phyloP scores from a whole-genome alignment of 2,888 invertebrate species.

The Pristionchus exspectatus region DNA sequence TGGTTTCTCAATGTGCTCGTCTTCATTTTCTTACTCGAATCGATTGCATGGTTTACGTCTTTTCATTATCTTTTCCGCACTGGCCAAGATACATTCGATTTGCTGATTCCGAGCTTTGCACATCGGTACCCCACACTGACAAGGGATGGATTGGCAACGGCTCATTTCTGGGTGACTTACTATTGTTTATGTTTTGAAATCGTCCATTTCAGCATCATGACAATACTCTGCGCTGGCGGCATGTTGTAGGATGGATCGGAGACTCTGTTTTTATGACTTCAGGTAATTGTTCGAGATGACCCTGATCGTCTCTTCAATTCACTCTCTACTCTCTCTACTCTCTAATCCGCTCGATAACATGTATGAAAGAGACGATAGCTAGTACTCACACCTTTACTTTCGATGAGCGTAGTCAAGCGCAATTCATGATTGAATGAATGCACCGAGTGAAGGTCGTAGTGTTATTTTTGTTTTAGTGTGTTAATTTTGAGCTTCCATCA shows the following conservation, averaged over 20 bases:
- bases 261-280: background rate
- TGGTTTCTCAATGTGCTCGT: background rate
- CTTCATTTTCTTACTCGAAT: background rate
- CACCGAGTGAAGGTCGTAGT: too few species aligned
- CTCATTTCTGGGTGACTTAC: background rate
- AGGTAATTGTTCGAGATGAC: background rate
- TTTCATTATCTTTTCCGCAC: background rate
- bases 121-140: background rate
- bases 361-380: background rate
- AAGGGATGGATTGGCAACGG: background rate
- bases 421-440: too few species aligned
- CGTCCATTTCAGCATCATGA: background rate
- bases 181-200: too few species aligned
- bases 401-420: too few species aligned
- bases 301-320: background rate
- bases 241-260: background rate
- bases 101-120: background rate
- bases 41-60: background rate
- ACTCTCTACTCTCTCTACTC: too few species aligned
- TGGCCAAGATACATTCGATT: background rate
- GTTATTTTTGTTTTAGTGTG: too few species aligned
- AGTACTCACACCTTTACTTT: background rate
- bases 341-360: background rate
- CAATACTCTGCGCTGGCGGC: background rate
- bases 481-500: too few species aligned